Conservation (phyloP, 2,888 invertebrate species). For the Ceriagrion tenellum region DNA sequence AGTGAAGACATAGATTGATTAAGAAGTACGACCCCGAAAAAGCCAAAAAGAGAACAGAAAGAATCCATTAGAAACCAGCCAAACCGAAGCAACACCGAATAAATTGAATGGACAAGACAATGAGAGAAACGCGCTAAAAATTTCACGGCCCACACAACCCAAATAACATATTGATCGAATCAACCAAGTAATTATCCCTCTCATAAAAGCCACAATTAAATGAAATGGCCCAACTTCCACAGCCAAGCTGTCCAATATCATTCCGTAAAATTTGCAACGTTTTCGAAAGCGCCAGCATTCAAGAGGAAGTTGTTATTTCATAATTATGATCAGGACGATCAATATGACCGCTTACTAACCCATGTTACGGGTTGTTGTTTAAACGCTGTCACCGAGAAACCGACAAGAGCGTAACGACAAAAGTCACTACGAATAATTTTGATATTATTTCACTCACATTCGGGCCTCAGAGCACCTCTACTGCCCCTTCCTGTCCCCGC, state of each 20-base stretch:
- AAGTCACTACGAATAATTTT: neutral
- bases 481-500: neutral
- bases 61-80: too few relatives aligned
- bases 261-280: neutral
- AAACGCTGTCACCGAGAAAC: neutral
- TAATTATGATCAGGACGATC: neutral
- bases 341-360: neutral
- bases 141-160: too few relatives aligned
- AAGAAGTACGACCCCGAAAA: too few relatives aligned
- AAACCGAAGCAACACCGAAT: too few relatives aligned
- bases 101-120: too few relatives aligned
- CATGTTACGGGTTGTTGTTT: neutral
- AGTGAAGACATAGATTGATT: too few relatives aligned
- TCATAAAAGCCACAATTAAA: neutral
- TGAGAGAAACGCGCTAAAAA: too few relatives aligned
- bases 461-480: neutral
- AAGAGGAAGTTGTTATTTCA: neutral
- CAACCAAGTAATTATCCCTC: neutral
- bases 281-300: neutral
- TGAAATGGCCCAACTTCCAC: neutral
- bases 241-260: neutral
- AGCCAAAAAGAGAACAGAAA: too few relatives aligned
- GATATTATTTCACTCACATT: neutral
- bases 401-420: neutral
- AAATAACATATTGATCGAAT: too few relatives aligned